Conservation (phyloP, 2,888 invertebrate species). For the Argyresthia goedartella region DNA sequence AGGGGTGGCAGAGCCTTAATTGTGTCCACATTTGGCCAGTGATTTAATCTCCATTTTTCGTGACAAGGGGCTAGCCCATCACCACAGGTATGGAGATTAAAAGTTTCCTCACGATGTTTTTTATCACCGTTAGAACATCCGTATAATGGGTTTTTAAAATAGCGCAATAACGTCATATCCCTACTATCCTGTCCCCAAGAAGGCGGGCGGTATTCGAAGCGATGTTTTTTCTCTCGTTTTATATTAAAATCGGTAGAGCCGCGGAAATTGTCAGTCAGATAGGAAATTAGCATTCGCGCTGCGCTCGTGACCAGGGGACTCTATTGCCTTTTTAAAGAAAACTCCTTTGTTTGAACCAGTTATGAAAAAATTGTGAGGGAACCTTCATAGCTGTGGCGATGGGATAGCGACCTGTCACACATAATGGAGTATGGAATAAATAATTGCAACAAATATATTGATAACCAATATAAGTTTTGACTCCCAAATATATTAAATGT, state of each 20-base stretch:
- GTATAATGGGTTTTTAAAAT: not conserved
- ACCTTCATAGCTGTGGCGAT: not conserved
- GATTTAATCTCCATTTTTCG: no score
- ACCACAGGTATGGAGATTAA: no score
- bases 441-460: no score
- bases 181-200: slow-evolving; percentile 1
- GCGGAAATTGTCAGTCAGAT: slow-evolving; percentile 67
- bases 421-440: no score
- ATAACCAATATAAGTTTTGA: no score
- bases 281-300: slow-evolving; percentile 52
- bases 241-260: slow-evolving; percentile 64
- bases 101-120: no score
- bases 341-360: not conserved
- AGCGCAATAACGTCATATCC: not conserved
- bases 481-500: no score
- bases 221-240: slow-evolving; percentile 67
- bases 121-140: no score
- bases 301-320: not conserved
- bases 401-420: no score
- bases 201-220: slow-evolving; percentile 26
- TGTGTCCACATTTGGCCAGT: no score
- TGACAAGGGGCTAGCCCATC: no score
- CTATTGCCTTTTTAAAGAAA: not conserved
- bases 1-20: no score
- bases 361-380: not conserved